Percentiles rank a stretch among this genome's conserved stretches.
Evolutionary conservation across 2,113 vertebrate genomes (phyloP).

Genomic region (Psittacus erithacus): DNA sequence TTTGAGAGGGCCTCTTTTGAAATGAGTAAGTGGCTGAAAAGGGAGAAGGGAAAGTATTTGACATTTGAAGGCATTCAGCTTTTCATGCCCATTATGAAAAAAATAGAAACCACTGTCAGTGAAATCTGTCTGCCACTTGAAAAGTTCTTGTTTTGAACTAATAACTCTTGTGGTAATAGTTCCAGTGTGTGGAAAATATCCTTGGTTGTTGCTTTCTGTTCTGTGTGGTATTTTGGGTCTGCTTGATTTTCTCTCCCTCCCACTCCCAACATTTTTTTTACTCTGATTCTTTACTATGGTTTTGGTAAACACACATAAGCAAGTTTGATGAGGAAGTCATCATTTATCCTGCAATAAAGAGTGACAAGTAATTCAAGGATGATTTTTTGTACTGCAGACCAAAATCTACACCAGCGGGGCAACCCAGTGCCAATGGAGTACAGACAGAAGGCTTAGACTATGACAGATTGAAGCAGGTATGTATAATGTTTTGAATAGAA

Average conservation of each 20-base stretch:
- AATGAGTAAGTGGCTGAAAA: background rate
- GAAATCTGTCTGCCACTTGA: background rate
- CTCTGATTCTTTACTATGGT: background rate
- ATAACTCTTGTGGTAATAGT: background rate
- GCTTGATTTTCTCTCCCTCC: background rate
- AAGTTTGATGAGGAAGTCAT: background rate
- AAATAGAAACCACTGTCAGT: background rate
- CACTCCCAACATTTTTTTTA: background rate
- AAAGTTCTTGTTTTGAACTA: conserved; percentile 23
- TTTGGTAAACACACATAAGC: background rate
- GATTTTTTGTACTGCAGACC: conserved; percentile 81
- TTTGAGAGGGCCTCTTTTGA: background rate
- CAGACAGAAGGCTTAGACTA: conserved; percentile 93
- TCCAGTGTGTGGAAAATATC: background rate
- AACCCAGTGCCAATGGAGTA: conserved; percentile 96
- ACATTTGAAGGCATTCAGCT: background rate
- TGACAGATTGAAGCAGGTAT: conserved; percentile 96
- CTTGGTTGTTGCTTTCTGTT: conserved; percentile 9
- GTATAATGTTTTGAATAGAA: background rate
- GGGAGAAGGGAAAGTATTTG: background rate
- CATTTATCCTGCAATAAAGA: background rate
- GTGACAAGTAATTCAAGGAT: background rate
- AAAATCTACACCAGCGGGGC: conserved; percentile 90
- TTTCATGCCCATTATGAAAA: background rate
- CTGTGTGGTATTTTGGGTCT: conserved; percentile 52